Percentiles rank a stretch among this genome's conserved stretches.
phyloP scores from a whole-genome alignment of 2,113 vertebrate genomes.

The Motacilla tschutschensis region DNA sequence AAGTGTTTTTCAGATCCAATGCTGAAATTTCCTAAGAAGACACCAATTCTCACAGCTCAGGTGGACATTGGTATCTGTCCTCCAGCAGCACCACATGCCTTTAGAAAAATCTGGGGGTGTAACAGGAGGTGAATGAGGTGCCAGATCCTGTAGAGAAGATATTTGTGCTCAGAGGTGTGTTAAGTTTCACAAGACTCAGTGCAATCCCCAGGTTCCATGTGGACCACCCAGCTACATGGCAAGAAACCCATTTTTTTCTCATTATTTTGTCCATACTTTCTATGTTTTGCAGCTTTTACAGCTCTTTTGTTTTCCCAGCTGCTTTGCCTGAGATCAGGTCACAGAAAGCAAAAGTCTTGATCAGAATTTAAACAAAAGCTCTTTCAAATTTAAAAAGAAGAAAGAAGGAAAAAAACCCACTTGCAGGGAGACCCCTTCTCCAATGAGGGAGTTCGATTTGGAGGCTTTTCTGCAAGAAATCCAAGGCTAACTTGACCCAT shows the following conservation, averaged over 20 bases:
- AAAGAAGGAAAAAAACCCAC: not conserved
- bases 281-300: not conserved
- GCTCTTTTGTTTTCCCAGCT: slow-evolving; percentile 65
- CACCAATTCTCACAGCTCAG: not conserved
- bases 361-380: slow-evolving; percentile 45
- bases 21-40: not conserved
- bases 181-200: not conserved
- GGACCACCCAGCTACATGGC: slow-evolving; percentile 44
- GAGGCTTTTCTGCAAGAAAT: not conserved
- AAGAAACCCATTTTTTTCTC: not conserved
- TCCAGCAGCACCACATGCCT: not conserved
- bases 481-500: not conserved
- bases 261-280: not conserved
- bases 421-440: not conserved
- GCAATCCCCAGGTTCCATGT: not conserved
- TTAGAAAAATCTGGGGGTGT: not conserved
- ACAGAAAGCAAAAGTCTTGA: slow-evolving; percentile 25
- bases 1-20: not conserved
- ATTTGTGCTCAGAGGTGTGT: not conserved
- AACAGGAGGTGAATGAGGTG: not conserved
- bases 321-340: slow-evolving; percentile 35
- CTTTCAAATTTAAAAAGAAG: slow-evolving; percentile 11
- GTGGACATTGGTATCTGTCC: not conserved
- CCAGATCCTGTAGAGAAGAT: not conserved
- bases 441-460: not conserved